These are phyloP conservation scores for Chelonia mydas DNA, from an alignment of 2,797 vertebrate genomes.

Conservation along the genomic window DNA sequence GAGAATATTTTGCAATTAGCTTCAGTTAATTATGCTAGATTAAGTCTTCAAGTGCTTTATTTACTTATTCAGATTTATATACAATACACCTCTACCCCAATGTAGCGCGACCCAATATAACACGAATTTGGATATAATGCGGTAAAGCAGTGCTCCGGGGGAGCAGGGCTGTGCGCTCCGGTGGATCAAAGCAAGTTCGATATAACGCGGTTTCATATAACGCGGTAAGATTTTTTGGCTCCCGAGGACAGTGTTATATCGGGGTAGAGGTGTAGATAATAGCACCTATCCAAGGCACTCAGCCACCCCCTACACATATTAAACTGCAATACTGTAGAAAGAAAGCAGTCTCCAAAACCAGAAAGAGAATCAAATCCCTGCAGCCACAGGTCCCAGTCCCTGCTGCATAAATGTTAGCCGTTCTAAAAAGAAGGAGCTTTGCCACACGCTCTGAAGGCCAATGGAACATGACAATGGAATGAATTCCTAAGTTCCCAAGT, in stretches of 20 bases:
- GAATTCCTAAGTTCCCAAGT: background rate
- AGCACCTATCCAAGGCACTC: background rate
- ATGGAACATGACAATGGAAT: background rate
- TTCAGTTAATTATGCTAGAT: background rate
- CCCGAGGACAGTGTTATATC: too few relatives aligned
- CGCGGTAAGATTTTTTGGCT: too few relatives aligned
- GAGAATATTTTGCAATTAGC: background rate
- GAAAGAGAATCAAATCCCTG: background rate
- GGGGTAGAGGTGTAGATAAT: background rate
- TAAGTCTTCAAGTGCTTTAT: background rate
- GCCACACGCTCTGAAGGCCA: background rate
- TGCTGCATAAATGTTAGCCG: background rate
- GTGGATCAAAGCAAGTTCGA: too few relatives aligned
- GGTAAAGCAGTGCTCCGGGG: too few relatives aligned
- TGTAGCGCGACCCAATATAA: too few relatives aligned
- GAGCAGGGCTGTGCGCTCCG: too few relatives aligned
- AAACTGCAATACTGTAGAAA: background rate
- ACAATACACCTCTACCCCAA: background rate
- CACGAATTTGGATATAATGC: too few relatives aligned
- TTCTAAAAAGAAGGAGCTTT: background rate
- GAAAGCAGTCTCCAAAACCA: background rate
- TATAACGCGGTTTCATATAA: too few relatives aligned
- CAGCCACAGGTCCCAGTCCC: background rate
- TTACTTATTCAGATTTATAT: slow-evolving; percentile 1
- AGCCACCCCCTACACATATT: background rate